Evolutionary conservation across 2,797 vertebrate species (phyloP).

Genomic region (Enteromius viviparus): DNA sequence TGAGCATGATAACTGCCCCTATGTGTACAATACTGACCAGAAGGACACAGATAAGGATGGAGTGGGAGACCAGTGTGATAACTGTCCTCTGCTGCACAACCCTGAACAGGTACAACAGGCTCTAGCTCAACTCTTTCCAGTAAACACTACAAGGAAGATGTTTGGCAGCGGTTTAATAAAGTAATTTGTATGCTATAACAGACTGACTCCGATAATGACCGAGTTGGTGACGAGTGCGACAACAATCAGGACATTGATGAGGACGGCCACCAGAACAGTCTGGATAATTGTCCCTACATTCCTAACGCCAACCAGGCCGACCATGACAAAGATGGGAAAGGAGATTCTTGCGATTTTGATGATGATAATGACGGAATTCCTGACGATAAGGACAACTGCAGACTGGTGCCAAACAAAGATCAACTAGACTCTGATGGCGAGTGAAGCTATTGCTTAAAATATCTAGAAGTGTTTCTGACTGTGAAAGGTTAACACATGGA

Average conservation of each 20-base stretch:
- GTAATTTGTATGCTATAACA: constrained; percentile 60
- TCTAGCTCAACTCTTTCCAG: background rate
- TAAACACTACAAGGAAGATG: background rate
- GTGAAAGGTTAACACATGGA: background rate
- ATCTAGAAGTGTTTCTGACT: background rate
- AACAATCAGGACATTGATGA: constrained; percentile 97
- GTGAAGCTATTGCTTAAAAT: constrained; percentile 46
- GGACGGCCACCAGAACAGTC: constrained; percentile 96
- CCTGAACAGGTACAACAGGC: constrained; percentile 86
- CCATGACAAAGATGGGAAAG: constrained; percentile 93
- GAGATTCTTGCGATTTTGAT: constrained; percentile 94
- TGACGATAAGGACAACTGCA: constrained; percentile 95
- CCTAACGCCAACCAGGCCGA: constrained; percentile 96
- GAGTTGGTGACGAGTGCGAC: constrained; percentile 95
- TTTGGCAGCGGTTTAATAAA: background rate
- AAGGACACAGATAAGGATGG: constrained; percentile 94
- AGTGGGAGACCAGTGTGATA: constrained; percentile 97
- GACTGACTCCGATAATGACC: constrained; percentile 92
- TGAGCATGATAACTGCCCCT: constrained; percentile 93
- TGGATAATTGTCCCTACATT: constrained; percentile 97
- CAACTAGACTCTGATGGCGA: constrained; percentile 92
- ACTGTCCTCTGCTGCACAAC: constrained; percentile 94
- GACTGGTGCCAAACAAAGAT: constrained; percentile 88
- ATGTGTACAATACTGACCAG: constrained; percentile 95
- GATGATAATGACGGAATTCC: constrained; percentile 95